phyloP scores from a whole-genome alignment of 2,113 vertebrate species.

The Macaca nemestrina region DNA sequence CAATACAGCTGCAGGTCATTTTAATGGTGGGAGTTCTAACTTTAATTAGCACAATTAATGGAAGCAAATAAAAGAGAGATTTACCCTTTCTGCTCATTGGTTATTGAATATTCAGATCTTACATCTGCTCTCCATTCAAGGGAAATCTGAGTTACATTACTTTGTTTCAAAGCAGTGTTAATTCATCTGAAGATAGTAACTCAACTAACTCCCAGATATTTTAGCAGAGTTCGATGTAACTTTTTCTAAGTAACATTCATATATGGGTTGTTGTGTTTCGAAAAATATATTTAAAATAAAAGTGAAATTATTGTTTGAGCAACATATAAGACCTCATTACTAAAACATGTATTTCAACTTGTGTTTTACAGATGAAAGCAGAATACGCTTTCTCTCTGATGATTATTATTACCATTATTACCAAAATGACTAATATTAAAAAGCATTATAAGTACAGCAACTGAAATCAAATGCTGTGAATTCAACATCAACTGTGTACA shows the following conservation, averaged over 20 bases:
- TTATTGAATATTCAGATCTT: constrained; percentile 79
- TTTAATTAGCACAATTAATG: constrained; percentile 87
- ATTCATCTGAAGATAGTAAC: constrained; percentile 43
- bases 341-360: constrained; percentile 5
- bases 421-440: neutral
- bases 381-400: neutral
- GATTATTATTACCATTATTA: neutral
- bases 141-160: neutral
- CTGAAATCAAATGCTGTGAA: neutral
- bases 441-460: neutral
- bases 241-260: neutral
- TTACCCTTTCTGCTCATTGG: constrained; percentile 75
- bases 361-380: neutral
- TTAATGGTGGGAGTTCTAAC: constrained; percentile 80
- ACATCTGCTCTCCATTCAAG: constrained; percentile 73
- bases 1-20: constrained; percentile 81
- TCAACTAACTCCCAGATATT: constrained; percentile 15
- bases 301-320: neutral
- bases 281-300: neutral
- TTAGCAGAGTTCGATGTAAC: neutral
- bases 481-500: neutral
- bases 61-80: constrained; percentile 67
- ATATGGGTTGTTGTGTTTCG: neutral
- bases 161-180: constrained; percentile 45
- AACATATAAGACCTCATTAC: constrained; percentile 8